Percentiles rank a stretch among this genome's conserved stretches.
Evolutionary conservation across 2,797 vertebrate genomes (phyloP).

Genomic region (Xiphophorus birchmanni): DNA sequence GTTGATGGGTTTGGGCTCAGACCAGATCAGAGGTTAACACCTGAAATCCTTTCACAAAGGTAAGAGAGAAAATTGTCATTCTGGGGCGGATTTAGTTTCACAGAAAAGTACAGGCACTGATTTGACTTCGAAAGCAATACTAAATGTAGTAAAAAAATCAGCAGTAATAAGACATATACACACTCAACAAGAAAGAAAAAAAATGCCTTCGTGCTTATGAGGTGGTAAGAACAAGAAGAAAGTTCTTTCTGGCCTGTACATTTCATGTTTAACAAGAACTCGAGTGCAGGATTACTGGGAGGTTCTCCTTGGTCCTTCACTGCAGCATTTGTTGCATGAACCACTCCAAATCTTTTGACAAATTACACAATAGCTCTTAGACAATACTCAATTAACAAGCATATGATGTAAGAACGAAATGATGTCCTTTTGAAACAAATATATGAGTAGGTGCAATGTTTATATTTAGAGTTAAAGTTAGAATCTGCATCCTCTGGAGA

Average conservation of each 20-base stretch:
- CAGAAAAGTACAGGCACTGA: not conserved
- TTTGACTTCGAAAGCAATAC: not conserved
- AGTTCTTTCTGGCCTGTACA: not conserved
- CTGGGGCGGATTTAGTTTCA: not conserved
- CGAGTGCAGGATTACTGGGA: not conserved
- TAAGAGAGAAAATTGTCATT: slow-evolving; percentile 61
- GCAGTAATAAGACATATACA: no score
- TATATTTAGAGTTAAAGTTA: not conserved
- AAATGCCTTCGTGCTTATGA: not conserved
- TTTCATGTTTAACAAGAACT: not conserved
- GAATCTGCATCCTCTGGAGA: not conserved
- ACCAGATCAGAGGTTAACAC: slow-evolving; percentile 69
- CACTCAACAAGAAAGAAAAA: no score
- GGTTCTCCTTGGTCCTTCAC: not conserved
- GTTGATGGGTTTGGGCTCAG: slow-evolving; percentile 79
- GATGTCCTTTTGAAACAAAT: not conserved
- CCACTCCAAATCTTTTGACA: not conserved
- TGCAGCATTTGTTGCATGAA: not conserved
- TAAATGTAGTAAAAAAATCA: not conserved
- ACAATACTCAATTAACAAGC: not conserved
- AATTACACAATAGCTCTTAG: not conserved
- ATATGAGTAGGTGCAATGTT: not conserved
- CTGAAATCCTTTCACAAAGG: slow-evolving; percentile 83
- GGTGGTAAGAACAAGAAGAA: not conserved
- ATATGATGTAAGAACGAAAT: not conserved